These are phyloP conservation scores for Sebastes matsubarae DNA, from an alignment of 2,797 vertebrate species.

Conservation along the genomic window DNA sequence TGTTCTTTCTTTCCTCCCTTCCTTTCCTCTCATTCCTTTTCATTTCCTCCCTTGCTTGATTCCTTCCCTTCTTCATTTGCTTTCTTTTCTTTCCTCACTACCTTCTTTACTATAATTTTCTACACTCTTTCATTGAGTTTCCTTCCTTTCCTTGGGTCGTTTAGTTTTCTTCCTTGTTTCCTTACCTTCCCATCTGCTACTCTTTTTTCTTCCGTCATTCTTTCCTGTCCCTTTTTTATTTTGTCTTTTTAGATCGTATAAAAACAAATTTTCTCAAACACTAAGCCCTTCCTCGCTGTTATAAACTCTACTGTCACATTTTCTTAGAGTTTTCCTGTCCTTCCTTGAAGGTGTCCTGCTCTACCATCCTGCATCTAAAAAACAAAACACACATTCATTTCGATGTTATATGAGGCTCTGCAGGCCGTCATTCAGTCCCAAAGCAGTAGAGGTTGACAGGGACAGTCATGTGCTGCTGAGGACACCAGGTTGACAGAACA, in stretches of 20 bases:
- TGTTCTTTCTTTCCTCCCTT: background rate
- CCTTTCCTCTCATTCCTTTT: background rate
- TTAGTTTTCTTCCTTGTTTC: background rate
- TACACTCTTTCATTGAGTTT: background rate
- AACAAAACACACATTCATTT: background rate
- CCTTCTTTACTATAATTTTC: background rate
- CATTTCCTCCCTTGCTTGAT: background rate
- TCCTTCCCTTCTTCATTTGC: background rate
- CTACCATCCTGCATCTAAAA: background rate
- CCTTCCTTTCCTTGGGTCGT: too few relatives aligned
- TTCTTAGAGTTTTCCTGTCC: background rate
- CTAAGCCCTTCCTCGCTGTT: background rate
- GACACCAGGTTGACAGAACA: slow-evolving; percentile 14
- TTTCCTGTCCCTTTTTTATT: background rate
- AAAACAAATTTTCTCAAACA: background rate
- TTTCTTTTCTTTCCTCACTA: background rate
- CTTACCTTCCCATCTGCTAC: background rate
- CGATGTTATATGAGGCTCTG: background rate
- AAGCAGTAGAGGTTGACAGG: background rate
- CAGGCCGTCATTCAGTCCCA: background rate
- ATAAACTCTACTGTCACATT: background rate
- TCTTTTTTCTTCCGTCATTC: background rate
- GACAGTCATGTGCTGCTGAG: background rate
- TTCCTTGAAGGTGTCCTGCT: background rate
- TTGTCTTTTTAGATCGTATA: background rate